Evolutionary conservation across 2,797 vertebrate genomes (phyloP), one percentile per base, ranked within the genome.

Genomic region (Molossus molossus): DNA sequence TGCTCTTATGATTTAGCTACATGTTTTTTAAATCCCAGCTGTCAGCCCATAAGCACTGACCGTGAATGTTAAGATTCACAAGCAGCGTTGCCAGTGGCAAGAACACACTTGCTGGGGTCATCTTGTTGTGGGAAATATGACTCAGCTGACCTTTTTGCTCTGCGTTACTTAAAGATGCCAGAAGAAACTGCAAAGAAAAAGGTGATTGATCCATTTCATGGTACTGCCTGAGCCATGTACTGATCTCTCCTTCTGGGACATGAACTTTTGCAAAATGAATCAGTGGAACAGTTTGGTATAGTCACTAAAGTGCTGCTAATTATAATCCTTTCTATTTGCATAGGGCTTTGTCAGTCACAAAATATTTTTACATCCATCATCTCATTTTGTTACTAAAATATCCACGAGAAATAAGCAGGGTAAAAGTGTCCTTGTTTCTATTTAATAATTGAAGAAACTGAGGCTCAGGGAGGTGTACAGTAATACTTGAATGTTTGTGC

Each of bases 21-120:
- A 96, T 97, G 89, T 95, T 57, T 95, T 97, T 97, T 96, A 97
- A 97, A 87, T 98, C 96, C 96, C 98, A 97, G 95, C 91, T 97
- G 95, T 97, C 97, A 96, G 69, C 82, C 77, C 77, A 27, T 81
- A 95, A 97, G 90, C 94, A 92, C 40, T 97, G 97, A 98, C 96
- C 0, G 0, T 97, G 97, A 97, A 98, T 96, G 94, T 97, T 97
- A 95, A 96, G 97, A 96, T 79, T 92, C 50, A 81, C 0, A 6
- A 77, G 58, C 94, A 84, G 84, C 87, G 23, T 69, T 81, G 87
- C 97, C 85, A 57, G 48, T 48, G 94, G 93, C 96, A 96, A 8
- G 96, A 96, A 72, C 62, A 3, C 0, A 15, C 84, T 97, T 97
- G 84, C 80, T 11, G 1, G 79, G 88, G 37, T 88, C 89, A 87